A percentile compares a stretch with the other conserved stretches of the same genome.
These are phyloP conservation scores for Osmerus eperlanus DNA, from an alignment of 2,113 vertebrate genomes.

Conservation along the genomic window DNA sequence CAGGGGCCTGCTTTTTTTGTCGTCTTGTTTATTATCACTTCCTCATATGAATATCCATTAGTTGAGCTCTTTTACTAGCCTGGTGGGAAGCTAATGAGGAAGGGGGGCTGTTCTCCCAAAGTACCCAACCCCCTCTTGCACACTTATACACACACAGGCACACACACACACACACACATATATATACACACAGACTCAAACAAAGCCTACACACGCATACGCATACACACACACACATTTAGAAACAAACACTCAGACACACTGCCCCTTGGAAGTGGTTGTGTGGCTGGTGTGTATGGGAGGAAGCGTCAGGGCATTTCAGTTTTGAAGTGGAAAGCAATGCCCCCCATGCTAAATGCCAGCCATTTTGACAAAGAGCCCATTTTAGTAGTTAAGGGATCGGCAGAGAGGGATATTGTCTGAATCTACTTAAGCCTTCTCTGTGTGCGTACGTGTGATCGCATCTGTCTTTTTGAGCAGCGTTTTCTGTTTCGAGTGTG, in stretches of 20 bases:
- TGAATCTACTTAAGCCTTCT: conserved; percentile 2
- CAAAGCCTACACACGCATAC: background rate
- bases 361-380: conserved; percentile 29
- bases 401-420: conserved; percentile 1
- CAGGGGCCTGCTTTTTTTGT: background rate
- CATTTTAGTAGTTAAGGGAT: background rate
- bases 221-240: background rate
- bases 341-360: conserved; percentile 21
- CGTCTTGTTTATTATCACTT: conserved; percentile 13
- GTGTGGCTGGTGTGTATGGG: conserved; percentile 4
- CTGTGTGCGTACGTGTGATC: background rate
- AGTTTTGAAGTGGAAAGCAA: conserved; percentile 48
- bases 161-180: background rate
- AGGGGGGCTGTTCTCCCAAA: background rate
- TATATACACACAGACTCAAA: background rate
- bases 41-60: conserved; percentile 17
- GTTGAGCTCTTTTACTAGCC: conserved; percentile 17
- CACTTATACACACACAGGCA: background rate
- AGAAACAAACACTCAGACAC: background rate
- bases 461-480: no score
- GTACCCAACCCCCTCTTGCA: background rate
- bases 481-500: background rate
- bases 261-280: conserved; percentile 17
- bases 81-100: conserved; percentile 23
- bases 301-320: background rate